Base-by-base conservation (phyloP, 1,140 invertebrate species). In the Sminthurides bifidus region DNA sequence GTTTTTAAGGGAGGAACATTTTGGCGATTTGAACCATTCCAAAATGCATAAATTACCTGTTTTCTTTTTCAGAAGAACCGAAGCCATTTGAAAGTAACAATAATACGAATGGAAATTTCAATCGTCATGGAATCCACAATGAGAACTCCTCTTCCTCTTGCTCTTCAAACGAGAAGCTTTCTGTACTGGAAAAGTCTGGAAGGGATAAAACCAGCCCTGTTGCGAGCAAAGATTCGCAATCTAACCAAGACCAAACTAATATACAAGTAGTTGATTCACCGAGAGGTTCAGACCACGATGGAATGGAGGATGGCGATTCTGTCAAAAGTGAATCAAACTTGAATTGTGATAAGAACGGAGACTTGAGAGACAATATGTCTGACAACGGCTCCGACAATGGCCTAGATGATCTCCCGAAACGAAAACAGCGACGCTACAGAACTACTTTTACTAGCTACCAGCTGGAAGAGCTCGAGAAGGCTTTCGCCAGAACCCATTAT, bases 391-490 rank as follows among this genome's bases (percentile, higher is more conserved):
- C 83, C 63, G 84, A 87, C 50, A 56, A 51, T 6, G 79, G 85
- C 51, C 69, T 79, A 53, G 85, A 87, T 63, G 87, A 89, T 52
- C 87, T 85, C 67, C 87, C 87, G 0, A 93, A 92, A 69, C 75
- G 90, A 60, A 95, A 94, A 68, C 91, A 94, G 67, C 75, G 91
- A 2, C 72, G 91, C 37, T 94, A 94, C 70, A 76, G 92, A 52
- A 94, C 92, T 2, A 94, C 92, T 33, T 94, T 94, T 72, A 94
- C 90, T 6, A 91, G 87, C 66, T 92, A 89, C 69, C 92, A 96
- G 72, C 74, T 97, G 51, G 92, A 96, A 69, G 46, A 49, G 29
- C 74, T 98, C 57, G 93, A 98, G 71, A 96, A 95, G 71, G 92
- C 92, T 0, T 98, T 98, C 72, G 86, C 90, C 0, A 81, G 92